A percentile compares a stretch with the other conserved stretches of the same genome.
These are phyloP conservation scores for Drosophila dunni DNA, from an alignment of 1,140 invertebrate genomes.

Conservation along the genomic window DNA sequence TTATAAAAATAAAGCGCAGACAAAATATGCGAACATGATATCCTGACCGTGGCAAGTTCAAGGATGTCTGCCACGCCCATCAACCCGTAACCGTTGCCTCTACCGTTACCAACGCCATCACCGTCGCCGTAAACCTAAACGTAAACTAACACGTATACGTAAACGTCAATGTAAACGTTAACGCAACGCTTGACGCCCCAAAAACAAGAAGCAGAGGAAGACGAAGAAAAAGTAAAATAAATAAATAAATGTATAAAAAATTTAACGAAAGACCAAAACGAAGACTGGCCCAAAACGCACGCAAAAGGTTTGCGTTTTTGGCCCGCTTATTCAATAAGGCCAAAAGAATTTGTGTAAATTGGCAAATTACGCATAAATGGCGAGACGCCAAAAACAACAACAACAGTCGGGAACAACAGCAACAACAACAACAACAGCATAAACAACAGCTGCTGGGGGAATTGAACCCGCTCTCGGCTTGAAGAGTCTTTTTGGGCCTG, in stretches of 20 bases:
- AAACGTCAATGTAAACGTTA: conserved; percentile 30
- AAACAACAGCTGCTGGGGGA: conserved; percentile 45
- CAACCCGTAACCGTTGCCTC: conserved; percentile 44
- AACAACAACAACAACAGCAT: background rate
- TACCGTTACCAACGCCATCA: background rate
- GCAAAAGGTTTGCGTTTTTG: conserved; percentile 41
- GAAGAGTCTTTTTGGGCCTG: conserved; percentile 14
- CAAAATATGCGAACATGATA: conserved; percentile 78
- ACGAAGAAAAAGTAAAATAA: too few relatives aligned
- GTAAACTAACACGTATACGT: conserved; percentile 8
- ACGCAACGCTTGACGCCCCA: conserved; percentile 12
- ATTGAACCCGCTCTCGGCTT: conserved; percentile 39
- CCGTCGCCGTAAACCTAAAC: conserved; percentile 20
- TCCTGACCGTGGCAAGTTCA: conserved; percentile 74
- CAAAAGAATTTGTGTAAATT: conserved; percentile 73
- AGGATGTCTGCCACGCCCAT: conserved; percentile 66
- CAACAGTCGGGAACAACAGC: too few relatives aligned
- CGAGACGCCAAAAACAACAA: conserved; percentile 37
- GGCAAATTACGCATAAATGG: conserved; percentile 74
- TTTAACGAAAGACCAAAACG: background rate
- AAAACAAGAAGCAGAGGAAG: background rate
- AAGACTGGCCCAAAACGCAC: conserved; percentile 31
- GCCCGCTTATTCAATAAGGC: conserved; percentile 51
- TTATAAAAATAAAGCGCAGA: conserved; percentile 69
- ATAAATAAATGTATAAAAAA: too few relatives aligned